Evolutionary conservation across 2,113 vertebrate species (phyloP).

Genomic region (Astatoreochromis straeleni): DNA sequence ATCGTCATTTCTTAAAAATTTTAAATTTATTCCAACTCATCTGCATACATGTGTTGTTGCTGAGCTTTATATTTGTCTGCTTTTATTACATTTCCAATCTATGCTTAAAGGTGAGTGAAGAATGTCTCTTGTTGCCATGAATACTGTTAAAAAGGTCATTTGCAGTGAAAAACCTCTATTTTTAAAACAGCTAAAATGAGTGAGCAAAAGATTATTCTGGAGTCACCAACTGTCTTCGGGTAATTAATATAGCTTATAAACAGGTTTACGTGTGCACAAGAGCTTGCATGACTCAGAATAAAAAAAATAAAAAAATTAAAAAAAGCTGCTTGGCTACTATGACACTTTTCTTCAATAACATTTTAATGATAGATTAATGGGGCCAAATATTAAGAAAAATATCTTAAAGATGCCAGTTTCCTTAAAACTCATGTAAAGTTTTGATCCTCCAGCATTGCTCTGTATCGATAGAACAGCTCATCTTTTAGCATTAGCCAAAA

Average conservation of each 20-base stretch:
- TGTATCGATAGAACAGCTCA: background rate
- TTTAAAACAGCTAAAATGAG: background rate
- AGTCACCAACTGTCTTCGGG: background rate
- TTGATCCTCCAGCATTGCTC: background rate
- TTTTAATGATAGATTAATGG: background rate
- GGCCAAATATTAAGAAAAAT: background rate
- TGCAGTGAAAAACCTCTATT: background rate
- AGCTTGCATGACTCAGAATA: background rate
- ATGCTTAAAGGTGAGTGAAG: background rate
- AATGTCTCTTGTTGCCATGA: background rate
- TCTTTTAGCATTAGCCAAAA: background rate
- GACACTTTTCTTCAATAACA: background rate
- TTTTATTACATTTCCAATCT: background rate
- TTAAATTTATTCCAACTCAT: background rate
- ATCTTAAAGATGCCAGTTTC: background rate
- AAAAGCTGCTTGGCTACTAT: background rate
- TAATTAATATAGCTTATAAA: background rate
- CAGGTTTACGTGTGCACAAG: background rate
- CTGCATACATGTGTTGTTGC: background rate
- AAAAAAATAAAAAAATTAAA: background rate
- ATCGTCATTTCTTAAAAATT: background rate
- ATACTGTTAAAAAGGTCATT: background rate
- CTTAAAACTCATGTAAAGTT: background rate
- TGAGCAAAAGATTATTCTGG: background rate
- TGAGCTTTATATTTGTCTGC: background rate